A percentile compares a stretch with the other conserved stretches of the same genome.
Conservation (phyloP, 2,888 invertebrate genomes). For the Melanargia galathea region DNA sequence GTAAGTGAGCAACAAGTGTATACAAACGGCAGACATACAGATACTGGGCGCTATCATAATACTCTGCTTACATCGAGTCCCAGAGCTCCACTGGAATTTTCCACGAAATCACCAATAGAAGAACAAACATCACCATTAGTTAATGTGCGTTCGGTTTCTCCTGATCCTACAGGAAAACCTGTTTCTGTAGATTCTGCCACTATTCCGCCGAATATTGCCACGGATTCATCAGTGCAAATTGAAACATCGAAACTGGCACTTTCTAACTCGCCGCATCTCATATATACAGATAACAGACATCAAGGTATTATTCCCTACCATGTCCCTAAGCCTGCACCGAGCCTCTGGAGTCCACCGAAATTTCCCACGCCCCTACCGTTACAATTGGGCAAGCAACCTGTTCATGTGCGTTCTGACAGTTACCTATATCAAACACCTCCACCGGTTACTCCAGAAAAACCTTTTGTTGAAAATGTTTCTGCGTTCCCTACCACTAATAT, state of each 20-base stretch:
- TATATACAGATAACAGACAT: neutral
- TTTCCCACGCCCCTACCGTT: no score
- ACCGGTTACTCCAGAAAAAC: neutral
- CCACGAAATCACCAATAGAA: no score
- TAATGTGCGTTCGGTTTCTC: neutral
- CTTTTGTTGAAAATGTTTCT: neutral
- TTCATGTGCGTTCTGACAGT: neutral
- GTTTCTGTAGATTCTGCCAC: neutral
- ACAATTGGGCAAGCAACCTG: neutral
- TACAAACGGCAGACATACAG: neutral
- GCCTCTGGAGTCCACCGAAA: neutral
- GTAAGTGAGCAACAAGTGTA: no score
- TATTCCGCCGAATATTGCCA: neutral
- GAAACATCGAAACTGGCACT: neutral
- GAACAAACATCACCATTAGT: no score
- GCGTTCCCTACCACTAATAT: neutral
- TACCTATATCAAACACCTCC: neutral
- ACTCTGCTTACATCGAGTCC: no score
- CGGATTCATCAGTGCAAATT: neutral
- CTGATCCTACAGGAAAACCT: neutral
- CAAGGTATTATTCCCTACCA: neutral
- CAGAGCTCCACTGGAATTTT: no score
- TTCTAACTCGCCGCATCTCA: neutral
- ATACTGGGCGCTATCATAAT: neutral
- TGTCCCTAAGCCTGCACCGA: neutral